phyloP scores from a whole-genome alignment of 1,140 invertebrate species.

The Panagrolaimus sp. region DNA sequence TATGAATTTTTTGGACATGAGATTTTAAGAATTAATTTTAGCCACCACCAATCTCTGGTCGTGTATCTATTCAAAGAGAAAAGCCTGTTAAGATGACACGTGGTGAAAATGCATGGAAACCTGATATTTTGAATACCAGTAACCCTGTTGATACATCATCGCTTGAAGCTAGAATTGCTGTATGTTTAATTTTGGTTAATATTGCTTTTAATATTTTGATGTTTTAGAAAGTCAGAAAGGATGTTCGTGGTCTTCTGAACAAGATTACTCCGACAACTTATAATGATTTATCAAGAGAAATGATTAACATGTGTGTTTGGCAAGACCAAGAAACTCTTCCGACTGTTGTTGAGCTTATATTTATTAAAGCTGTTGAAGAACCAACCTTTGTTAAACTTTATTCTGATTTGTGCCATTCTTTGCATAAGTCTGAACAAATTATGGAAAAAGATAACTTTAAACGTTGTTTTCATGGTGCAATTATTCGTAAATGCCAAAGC shows the following conservation, averaged over 20 bases:
- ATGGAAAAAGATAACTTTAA: neutral
- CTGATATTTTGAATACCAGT: neutral
- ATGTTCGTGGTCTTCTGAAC: slow-evolving; percentile 5
- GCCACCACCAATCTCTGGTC: neutral
- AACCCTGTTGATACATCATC: neutral
- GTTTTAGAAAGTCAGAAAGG: neutral
- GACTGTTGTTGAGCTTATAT: neutral
- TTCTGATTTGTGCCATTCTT: slow-evolving; percentile 2
- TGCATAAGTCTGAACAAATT: slow-evolving; percentile 4
- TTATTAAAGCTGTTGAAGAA: slow-evolving; percentile 12
- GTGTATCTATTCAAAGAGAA: neutral
- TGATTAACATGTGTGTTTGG: neutral
- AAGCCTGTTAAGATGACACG: neutral
- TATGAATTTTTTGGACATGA: neutral
- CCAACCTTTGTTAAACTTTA: neutral
- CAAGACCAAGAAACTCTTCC: slow-evolving; percentile 1
- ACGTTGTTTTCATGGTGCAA: neutral
- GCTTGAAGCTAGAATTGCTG: too few relatives aligned
- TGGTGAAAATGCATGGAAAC: neutral
- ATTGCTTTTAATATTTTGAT: too few relatives aligned
- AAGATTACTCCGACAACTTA: slow-evolving; percentile 3
- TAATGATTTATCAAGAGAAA: neutral
- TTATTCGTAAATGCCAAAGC: neutral
- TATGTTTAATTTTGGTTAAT: too few relatives aligned
- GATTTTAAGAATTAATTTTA: neutral